Base-by-base conservation (phyloP, 2,797 vertebrate species). In the Allobates femoralis region DNA sequence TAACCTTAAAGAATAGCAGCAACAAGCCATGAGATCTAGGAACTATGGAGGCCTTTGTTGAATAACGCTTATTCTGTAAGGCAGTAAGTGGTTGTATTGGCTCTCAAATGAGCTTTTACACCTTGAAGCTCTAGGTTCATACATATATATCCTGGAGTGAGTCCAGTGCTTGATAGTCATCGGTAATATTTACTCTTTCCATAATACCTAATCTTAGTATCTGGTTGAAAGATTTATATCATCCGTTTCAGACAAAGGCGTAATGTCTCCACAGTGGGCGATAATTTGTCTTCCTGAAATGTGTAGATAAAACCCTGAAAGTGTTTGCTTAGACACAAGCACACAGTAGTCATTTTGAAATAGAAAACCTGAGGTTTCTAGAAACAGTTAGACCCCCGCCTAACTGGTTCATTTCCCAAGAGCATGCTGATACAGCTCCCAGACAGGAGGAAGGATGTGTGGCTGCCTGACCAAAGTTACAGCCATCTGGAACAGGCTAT, bases 81-180 rank as follows among this genome's bases (percentile, higher is more conserved):
- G 90, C 89, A 86, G 81, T 76, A 89, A 91, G 87, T 91, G 84
- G 69, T 90, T 79, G 88, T 89, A 79, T 91, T 95, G 94, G 93
- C 93, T 92, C 41, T 0, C 15, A 87, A 88, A 79, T 83, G 30
- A 84, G 86, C 90, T 92, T 93, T 94, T 91, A 91, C 93, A 93
- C 94, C 81, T 92, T 89, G 73, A 81, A 92, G 91, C 89, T 89
- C 92, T 4, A 0, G 90, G 91, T 92, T 93, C 90, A 88, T 28
- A 89, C 90, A 90, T 92, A 91, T 90, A 92, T 64, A 88, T 88
- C 89, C 91, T 91, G 89, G 91, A 91, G 78, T 88, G 85, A 8
- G 82, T 90, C 64, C 81, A 64, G 85, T 90, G 79, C 84, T 69
- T 66, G 88, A 85, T 79, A 55, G 73, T 30, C 90, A 89, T 88